Conservation (phyloP, 2,113 vertebrate genomes). For the Aspiorhynchus laticeps region DNA sequence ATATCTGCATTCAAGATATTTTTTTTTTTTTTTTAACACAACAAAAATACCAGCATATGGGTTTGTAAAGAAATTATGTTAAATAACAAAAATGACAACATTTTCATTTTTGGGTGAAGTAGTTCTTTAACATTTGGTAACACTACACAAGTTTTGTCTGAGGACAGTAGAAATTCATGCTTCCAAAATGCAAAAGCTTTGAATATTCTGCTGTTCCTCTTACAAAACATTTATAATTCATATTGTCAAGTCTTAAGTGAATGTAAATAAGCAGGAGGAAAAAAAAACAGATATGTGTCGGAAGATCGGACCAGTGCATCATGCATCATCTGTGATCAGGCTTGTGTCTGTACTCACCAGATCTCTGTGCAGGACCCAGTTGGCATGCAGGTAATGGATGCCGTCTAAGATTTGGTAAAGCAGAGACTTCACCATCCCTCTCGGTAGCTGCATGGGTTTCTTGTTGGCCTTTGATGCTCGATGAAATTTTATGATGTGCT, state of each 20-base stretch:
- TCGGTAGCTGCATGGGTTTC: conserved; percentile 98
- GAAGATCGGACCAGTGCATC: neutral
- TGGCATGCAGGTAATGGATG: conserved; percentile 99
- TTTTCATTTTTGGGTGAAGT: too few relatives aligned
- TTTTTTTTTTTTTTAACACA: too few relatives aligned
- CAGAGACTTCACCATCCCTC: conserved; percentile 99
- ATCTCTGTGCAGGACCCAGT: conserved; percentile 99
- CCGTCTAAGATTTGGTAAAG: conserved; percentile 99
- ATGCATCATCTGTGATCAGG: neutral
- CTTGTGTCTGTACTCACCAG: conserved; percentile 84
- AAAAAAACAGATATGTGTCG: neutral
- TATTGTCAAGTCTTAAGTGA: neutral
- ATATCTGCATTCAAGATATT: too few relatives aligned
- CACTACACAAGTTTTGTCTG: too few relatives aligned
- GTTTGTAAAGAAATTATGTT: too few relatives aligned
- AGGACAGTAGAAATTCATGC: too few relatives aligned
- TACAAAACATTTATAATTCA: too few relatives aligned
- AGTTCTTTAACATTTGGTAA: too few relatives aligned
- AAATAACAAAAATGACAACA: too few relatives aligned
- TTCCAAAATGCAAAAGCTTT: too few relatives aligned
- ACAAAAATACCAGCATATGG: too few relatives aligned
- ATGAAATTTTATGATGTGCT: conserved; percentile 99
- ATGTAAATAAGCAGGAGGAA: neutral
- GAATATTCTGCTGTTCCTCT: too few relatives aligned
- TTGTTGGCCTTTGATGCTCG: conserved; percentile 99